Evolutionary conservation across 2,113 vertebrate species (phyloP).

Genomic region (Podarcis raffonei): DNA sequence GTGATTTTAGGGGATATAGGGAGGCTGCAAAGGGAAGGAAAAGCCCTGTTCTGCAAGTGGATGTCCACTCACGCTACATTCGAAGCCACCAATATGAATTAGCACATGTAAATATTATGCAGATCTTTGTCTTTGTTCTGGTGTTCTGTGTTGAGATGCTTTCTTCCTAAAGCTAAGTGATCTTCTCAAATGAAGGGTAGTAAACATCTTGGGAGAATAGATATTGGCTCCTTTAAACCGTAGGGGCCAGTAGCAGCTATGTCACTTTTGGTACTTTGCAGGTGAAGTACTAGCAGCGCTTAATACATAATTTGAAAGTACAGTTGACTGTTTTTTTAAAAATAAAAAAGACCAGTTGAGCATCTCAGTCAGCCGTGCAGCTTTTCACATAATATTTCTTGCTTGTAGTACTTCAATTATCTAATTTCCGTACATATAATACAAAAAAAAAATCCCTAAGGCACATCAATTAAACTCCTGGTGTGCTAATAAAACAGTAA

Average conservation of each 20-base stretch:
- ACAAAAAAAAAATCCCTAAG: conserved; percentile 4
- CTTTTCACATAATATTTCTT: background rate
- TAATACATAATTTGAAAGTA: background rate
- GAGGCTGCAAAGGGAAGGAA: no score
- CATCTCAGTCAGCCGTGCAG: background rate
- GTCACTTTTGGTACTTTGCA: background rate
- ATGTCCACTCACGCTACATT: no score
- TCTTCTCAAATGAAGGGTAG: background rate
- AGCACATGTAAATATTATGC: no score
- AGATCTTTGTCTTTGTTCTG: no score
- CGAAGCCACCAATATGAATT: no score
- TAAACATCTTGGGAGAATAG: background rate
- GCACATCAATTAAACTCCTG: background rate
- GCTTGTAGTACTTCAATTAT: background rate
- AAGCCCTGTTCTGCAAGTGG: no score
- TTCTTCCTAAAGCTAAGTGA: background rate
- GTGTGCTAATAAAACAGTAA: conserved; percentile 10
- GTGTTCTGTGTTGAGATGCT: background rate
- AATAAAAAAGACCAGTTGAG: background rate
- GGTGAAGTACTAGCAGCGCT: background rate
- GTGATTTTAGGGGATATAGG: no score
- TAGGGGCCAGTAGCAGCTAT: background rate
- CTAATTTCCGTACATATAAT: background rate
- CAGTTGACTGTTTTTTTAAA: background rate
- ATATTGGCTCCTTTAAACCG: background rate